Evolutionary conservation across 1,140 invertebrate species (phyloP), one percentile per base, ranked within the genome.

Genomic region (Arctopsyche grandis): DNA sequence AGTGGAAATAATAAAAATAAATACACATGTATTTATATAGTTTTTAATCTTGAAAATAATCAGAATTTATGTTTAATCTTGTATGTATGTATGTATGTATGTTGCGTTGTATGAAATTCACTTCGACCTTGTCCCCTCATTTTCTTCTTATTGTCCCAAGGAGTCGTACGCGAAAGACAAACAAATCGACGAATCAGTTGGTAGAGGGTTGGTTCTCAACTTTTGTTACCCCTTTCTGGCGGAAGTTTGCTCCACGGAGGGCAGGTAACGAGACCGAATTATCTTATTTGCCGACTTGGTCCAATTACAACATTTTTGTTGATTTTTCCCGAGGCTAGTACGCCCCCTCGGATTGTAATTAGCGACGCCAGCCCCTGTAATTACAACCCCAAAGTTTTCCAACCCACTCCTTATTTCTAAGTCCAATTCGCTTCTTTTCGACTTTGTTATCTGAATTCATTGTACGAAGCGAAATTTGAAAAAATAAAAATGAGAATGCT

Each of bases 281-380:
- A 71, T 71, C 69, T 71, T 48, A 48, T 71, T 71, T 71, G 69
- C 69, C 43, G 69, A 24, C 69, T 16, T 9, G 38, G 69, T 38
- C 69, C 43, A 71, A 71, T 71, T 71, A 71, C 66, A 69, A 16
- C 69, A 48, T 71, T 71, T 71, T 71, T 71, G 69, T 71, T 71
- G 69, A 71, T 71, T 71, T 71, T 71, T 71, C 43, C 44, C n/a
- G 14, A 38, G 38, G 69, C 24, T 66, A 10, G 63, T 21, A 26
- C 63, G 48, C 12, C 16, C 16, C 48, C 10, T 52, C 21, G 12
- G 44, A 44, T 71, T 71, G 44, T 71, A 71, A 71, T 71, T 71
- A 71, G 69, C 26, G 44, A 46, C 69, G 69, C 69, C 69, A 29
- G 21, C 63, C 38, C 21, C 43, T 71, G 69, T 71, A 71, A 71